phyloP scores from a whole-genome alignment of 2,113 vertebrate genomes.

The Lutjanus erythropterus region DNA sequence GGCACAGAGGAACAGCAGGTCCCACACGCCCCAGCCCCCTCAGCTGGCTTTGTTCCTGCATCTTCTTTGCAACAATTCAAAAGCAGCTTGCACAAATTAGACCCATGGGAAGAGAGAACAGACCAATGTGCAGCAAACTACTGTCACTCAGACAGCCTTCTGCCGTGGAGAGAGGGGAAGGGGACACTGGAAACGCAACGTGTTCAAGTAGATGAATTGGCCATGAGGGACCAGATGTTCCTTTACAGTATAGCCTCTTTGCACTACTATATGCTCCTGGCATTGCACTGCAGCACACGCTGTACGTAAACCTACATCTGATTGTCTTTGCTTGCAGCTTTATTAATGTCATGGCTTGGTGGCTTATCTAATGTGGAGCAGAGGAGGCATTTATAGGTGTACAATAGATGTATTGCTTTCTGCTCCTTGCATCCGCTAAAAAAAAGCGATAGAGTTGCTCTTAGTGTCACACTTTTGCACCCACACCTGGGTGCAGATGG shows the following conservation, averaged over 20 bases:
- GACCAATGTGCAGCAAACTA: slow-evolving; percentile 72
- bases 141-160: slow-evolving; percentile 70
- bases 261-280: slow-evolving; percentile 54
- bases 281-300: slow-evolving; percentile 17
- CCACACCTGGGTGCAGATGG: slow-evolving; percentile 27
- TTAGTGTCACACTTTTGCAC: slow-evolving; percentile 13
- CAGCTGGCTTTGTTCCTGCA: slow-evolving; percentile 77
- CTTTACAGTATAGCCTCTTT: slow-evolving; percentile 40
- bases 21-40: slow-evolving; percentile 61
- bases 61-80: slow-evolving; percentile 81
- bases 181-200: slow-evolving; percentile 57
- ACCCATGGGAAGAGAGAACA: slow-evolving; percentile 75
- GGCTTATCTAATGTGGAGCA: slow-evolving; percentile 14
- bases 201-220: slow-evolving; percentile 68
- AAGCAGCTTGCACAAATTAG: slow-evolving; percentile 83
- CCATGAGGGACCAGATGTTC: slow-evolving; percentile 74
- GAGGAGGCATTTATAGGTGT: slow-evolving; percentile 18
- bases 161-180: slow-evolving; percentile 42
- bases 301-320: background rate
- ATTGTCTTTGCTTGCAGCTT: slow-evolving; percentile 15
- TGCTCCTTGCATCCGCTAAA: background rate
- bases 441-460: background rate
- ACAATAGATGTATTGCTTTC: background rate
- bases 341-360: slow-evolving; percentile 15
- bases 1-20: slow-evolving; percentile 69